Base-by-base conservation (phyloP, 2,797 vertebrate species). In the Setipinna tenuifilis region DNA sequence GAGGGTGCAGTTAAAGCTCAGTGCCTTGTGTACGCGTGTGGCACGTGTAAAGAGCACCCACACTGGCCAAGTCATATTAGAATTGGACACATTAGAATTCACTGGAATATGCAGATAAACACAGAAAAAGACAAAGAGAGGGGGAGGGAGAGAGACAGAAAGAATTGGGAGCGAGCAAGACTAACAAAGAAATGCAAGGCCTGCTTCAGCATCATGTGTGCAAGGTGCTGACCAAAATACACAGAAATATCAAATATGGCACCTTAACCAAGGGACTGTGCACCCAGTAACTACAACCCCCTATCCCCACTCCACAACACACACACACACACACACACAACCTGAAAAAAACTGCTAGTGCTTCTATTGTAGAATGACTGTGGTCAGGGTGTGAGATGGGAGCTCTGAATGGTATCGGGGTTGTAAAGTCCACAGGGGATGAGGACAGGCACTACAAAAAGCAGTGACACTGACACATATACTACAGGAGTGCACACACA, bases 31-130 rank as follows among this genome's bases (percentile, higher is more conserved):
- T n/a, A 19, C n/a, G 59, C n/a, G 59, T 3, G 19, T 62, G 65
- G 35, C 35, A 41, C 35, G 65, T 61, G 78, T 84, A 75, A 12
- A 84, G 84, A 28, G 11, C 19, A 83, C n/a, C 35, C 35, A 2
- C 35, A 41, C 35, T 41, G 35, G 35, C 35, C 35, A 5, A 5
- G 35, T 41, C 35, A 41, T 41, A 5, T 41, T 41, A 41, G 35
- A 41, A 41, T 41, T 48, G 31, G 58, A 82, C 50, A 59, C 46
- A 54, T n/a, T n/a, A n/a, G n/a, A n/a, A n/a, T 81, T 41, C 44
- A n/a, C 57, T 58, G 16, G 16, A n/a, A n/a, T n/a, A 10, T 6
- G 54, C 2, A 17, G 54, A 58, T 14, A 58, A 58, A 3, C 54
- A 14, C 57, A 17, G 57, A n/a, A 61, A 61, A 3, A 1, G 3